Percentiles rank a stretch among this genome's conserved stretches.
Evolutionary conservation across 1,140 invertebrate species (phyloP).

Genomic region (Aphelenchoides fujianensis): DNA sequence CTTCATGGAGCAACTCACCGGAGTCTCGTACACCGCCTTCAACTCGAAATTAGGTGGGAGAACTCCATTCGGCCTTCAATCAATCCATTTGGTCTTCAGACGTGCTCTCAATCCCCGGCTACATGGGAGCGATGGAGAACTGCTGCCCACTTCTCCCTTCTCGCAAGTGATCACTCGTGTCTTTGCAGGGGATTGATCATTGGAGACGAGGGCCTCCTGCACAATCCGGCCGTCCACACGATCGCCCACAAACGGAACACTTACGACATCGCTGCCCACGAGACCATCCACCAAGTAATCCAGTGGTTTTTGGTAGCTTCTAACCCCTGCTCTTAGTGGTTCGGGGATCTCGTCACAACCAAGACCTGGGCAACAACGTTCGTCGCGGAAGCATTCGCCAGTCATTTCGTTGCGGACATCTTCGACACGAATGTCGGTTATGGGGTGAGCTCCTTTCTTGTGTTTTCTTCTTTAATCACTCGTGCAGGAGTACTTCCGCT

Average conservation of each 20-base stretch:
- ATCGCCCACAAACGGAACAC: constrained; percentile 11
- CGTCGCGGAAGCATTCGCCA: constrained; percentile 26
- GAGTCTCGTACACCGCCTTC: not conserved
- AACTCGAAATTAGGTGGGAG: constrained; percentile 10
- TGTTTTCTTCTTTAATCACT: not conserved
- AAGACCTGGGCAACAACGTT: constrained; percentile 18
- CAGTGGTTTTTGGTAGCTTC: not conserved
- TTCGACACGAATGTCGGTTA: not conserved
- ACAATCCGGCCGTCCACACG: constrained; percentile 19
- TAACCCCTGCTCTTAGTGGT: constrained; percentile 22
- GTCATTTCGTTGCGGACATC: constrained; percentile 28
- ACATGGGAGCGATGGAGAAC: constrained; percentile 12
- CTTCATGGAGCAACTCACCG: constrained; percentile 17
- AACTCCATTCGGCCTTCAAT: too few relatives aligned
- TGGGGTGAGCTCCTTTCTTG: too few relatives aligned
- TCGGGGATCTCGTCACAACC: constrained; percentile 27
- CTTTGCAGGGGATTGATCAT: constrained; percentile 24
- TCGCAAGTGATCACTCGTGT: too few relatives aligned
- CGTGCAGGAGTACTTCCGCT: constrained; percentile 27
- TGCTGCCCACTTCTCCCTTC: too few relatives aligned
- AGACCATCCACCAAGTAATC: constrained; percentile 23
- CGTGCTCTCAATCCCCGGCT: not conserved
- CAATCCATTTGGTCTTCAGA: too few relatives aligned
- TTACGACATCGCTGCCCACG: constrained; percentile 15
- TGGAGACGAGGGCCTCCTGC: constrained; percentile 25